A percentile compares a stretch with the other conserved stretches of the same genome.
phyloP scores from a whole-genome alignment of 2,113 vertebrate genomes.

The Patagioenas fasciata region DNA sequence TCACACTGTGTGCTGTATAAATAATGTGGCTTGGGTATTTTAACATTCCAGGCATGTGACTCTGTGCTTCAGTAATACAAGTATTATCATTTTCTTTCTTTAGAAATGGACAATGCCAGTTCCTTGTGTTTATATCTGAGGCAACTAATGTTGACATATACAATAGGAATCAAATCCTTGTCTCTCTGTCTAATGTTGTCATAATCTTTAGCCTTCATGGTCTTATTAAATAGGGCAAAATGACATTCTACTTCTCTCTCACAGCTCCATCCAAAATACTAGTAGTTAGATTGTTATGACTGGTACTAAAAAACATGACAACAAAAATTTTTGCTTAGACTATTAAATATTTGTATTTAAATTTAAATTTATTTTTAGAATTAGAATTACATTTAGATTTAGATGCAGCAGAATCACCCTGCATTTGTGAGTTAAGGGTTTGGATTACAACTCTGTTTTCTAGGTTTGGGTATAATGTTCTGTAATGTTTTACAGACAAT shows the following conservation, averaged over 20 bases:
- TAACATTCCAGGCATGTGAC: background rate
- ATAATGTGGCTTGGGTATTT: background rate
- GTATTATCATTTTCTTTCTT: background rate
- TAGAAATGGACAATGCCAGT: background rate
- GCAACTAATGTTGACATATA: background rate
- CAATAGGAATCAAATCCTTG: background rate
- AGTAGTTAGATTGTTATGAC: background rate
- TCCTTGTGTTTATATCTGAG: background rate
- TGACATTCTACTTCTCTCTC: background rate
- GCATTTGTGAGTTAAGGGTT: background rate
- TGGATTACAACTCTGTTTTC: background rate
- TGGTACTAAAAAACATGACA: background rate
- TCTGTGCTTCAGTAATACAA: background rate
- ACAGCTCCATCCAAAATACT: background rate
- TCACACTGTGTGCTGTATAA: background rate
- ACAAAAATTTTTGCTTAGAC: background rate
- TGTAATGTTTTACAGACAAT: background rate
- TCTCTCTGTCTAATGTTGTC: background rate
- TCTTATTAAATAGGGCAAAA: background rate
- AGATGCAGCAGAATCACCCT: background rate
- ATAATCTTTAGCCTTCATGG: background rate
- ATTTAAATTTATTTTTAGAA: no score
- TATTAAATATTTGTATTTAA: background rate
- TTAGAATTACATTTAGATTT: background rate
- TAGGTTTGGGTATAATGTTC: background rate